Evolutionary conservation across 2,113 vertebrate species (phyloP).

Genomic region (Corvus moneduloides): DNA sequence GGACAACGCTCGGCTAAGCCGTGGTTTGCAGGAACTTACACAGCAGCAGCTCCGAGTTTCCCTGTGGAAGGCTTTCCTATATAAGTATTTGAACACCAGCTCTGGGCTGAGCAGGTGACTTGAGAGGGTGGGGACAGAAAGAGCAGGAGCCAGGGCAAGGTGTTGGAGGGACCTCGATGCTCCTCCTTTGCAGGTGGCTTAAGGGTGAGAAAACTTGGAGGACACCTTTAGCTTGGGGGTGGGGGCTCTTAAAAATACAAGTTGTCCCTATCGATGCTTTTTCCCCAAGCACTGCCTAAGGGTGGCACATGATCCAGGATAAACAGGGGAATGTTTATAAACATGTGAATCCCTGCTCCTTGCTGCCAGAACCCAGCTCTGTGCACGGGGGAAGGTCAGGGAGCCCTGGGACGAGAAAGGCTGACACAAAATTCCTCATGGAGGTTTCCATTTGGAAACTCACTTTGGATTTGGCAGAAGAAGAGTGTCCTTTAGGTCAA

Average conservation of each 20-base stretch:
- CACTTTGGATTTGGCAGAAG: background rate
- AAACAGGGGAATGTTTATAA: background rate
- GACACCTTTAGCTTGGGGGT: background rate
- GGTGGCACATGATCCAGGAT: background rate
- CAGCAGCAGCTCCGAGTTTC: background rate
- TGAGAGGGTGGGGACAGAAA: background rate
- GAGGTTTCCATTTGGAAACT: background rate
- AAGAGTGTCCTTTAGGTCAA: background rate
- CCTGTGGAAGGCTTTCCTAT: accelerated
- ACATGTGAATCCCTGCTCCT: background rate
- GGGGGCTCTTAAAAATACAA: background rate
- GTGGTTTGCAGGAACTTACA: accelerated
- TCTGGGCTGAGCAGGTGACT: background rate
- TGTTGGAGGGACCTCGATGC: background rate
- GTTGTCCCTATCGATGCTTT: accelerated
- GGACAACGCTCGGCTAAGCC: background rate
- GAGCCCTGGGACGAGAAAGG: background rate
- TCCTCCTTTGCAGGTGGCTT: background rate
- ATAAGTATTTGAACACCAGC: accelerated
- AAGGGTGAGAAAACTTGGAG: background rate
- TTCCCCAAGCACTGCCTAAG: background rate
- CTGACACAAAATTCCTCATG: accelerated
- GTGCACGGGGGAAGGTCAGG: accelerated
- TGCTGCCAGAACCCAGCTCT: background rate
- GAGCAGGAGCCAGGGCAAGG: background rate